Conservation (phyloP, 2,888 invertebrate genomes). For the Drosophila infuscata region DNA sequence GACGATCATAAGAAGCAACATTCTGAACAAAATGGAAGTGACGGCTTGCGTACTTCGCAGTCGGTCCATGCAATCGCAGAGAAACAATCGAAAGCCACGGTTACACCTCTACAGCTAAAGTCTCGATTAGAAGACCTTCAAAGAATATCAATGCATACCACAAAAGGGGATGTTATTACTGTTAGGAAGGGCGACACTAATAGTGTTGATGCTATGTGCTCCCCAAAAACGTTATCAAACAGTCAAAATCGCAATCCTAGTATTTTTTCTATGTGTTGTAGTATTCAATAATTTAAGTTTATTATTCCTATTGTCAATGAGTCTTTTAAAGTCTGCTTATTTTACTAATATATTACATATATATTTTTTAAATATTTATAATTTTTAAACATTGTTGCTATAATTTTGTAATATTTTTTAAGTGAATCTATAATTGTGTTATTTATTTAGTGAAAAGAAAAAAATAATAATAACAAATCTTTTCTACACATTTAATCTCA, state of each 20-base stretch:
- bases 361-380: constrained; percentile 13
- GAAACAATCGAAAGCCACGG: constrained; percentile 83
- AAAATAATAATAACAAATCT: neutral
- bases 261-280: constrained; percentile 78
- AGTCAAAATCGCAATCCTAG: constrained; percentile 54
- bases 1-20: constrained; percentile 18
- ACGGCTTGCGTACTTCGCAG: constrained; percentile 4
- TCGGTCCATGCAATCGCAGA: constrained; percentile 28
- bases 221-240: constrained; percentile 44
- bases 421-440: neutral
- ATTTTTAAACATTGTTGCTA: constrained; percentile 21
- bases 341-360: constrained; percentile 15
- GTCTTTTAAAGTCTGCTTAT: constrained; percentile 21
- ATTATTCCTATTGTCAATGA: constrained; percentile 23
- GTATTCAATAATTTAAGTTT: constrained; percentile 71
- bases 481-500: neutral
- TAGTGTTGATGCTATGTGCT: constrained; percentile 70
- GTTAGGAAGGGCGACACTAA: constrained; percentile 76
- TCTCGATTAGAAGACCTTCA: constrained; percentile 86
- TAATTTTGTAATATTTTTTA: neutral
- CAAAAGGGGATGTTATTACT: constrained; percentile 50
- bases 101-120: constrained; percentile 89
- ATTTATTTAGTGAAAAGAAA: neutral
- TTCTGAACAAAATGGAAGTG: neutral
- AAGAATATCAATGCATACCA: constrained; percentile 67